Conservation (phyloP, 2,113 vertebrate species). For the Pelobates fuscus region DNA sequence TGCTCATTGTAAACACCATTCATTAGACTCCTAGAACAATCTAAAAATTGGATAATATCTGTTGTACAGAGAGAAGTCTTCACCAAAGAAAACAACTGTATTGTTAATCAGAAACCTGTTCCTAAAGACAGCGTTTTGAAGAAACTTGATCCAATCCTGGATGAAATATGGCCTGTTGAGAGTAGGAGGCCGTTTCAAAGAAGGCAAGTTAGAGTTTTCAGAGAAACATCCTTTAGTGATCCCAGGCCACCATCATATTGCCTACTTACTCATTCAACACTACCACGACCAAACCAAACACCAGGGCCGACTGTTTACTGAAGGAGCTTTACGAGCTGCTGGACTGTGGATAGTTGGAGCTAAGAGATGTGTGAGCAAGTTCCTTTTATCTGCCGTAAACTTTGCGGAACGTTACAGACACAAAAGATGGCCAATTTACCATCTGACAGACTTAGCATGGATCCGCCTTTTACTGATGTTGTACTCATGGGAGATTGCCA, state of each 20-base stretch:
- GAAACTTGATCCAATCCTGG: not conserved
- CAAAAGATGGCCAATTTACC: too few relatives aligned
- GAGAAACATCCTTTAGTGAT: too few relatives aligned
- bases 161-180: not conserved
- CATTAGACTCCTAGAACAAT: too few relatives aligned
- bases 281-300: not conserved
- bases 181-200: not conserved
- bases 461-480: too few relatives aligned
- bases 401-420: too few relatives aligned
- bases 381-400: too few relatives aligned
- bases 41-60: not conserved
- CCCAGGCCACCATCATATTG: too few relatives aligned
- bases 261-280: not conserved
- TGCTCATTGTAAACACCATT: too few relatives aligned
- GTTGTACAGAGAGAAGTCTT: not conserved
- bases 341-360: conserved; percentile 4
- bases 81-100: not conserved
- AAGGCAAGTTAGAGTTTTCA: too few relatives aligned
- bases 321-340: conserved; percentile 4
- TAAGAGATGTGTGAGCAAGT: not conserved
- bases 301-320: not conserved
- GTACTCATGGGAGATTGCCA: too few relatives aligned
- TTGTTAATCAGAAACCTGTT: not conserved
- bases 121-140: not conserved
- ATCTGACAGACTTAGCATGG: too few relatives aligned